These are phyloP conservation scores for Apamea monoglypha DNA, from an alignment of 2,888 invertebrate genomes.

Conservation along the genomic window DNA sequence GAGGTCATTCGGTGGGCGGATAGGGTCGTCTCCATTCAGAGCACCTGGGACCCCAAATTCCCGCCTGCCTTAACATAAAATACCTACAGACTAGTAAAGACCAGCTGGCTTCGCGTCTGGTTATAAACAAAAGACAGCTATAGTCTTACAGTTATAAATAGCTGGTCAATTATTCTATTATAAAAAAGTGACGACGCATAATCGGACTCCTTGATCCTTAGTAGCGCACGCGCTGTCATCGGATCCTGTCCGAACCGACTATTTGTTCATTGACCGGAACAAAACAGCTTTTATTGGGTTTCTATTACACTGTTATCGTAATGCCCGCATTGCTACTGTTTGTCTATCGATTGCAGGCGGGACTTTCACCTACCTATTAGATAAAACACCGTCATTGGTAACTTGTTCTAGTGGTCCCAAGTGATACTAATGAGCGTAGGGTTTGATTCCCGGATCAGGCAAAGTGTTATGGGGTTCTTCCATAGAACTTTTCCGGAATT, in stretches of 20 bases:
- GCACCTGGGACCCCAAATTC: no score
- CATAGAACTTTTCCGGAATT: no score
- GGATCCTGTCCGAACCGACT: slow-evolving; percentile 18
- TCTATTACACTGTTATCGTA: slow-evolving; percentile 21
- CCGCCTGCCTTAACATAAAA: no score
- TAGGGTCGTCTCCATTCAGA: no score
- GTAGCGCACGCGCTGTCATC: slow-evolving; percentile 19
- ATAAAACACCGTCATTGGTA: background rate
- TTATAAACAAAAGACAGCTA: slow-evolving; percentile 2
- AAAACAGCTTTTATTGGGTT: slow-evolving; percentile 31
- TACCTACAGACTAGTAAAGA: no score
- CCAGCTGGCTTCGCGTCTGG: background rate
- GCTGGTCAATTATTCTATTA: background rate
- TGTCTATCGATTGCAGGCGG: background rate
- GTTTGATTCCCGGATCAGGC: no score
- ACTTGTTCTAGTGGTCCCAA: background rate
- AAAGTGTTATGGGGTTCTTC: no score
- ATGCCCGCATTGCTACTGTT: slow-evolving; percentile 11
- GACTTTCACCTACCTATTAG: background rate
- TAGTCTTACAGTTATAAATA: background rate
- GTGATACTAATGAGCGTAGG: no score
- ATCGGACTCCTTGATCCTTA: slow-evolving; percentile 19
- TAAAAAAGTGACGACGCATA: background rate
- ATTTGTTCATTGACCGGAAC: slow-evolving; percentile 40
- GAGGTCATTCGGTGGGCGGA: no score